Conservation (phyloP, 2,888 invertebrate species). For the Thymelicus acteon region DNA sequence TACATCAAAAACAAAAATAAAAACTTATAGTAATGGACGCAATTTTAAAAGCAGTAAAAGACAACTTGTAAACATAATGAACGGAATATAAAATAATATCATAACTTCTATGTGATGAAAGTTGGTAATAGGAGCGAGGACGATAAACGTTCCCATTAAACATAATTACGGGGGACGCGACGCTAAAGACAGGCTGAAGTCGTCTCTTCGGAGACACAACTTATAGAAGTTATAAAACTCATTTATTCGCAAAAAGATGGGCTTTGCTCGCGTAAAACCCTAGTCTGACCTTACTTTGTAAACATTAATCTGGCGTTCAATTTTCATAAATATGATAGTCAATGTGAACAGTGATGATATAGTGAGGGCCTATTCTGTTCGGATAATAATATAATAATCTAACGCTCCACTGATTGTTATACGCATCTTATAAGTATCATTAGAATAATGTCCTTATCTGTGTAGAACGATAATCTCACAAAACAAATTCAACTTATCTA, state of each 20-base stretch:
- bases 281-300: constrained; percentile 9
- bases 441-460: no score
- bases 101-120: constrained; percentile 47
- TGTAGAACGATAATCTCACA: no score
- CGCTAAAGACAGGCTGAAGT: constrained; percentile 54
- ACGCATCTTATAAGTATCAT: no score
- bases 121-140: constrained; percentile 65
- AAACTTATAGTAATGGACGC: background rate
- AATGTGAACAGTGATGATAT: background rate
- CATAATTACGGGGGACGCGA: constrained; percentile 64
- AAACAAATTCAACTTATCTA: no score
- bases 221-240: constrained; percentile 70
- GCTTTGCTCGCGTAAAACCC: constrained; percentile 8
- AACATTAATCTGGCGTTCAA: background rate
- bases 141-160: constrained; percentile 72
- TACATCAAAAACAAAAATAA: background rate
- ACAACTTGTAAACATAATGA: constrained; percentile 13
- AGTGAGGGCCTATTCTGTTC: no score
- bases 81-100: constrained; percentile 8
- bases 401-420: no score
- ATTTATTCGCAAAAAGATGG: constrained; percentile 49
- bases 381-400: no score
- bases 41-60: background rate
- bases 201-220: constrained; percentile 50
- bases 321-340: background rate